Percentiles rank a stretch among this genome's conserved stretches.
phyloP scores from a whole-genome alignment of 2,113 vertebrate genomes.

The Glaucomys volans region DNA sequence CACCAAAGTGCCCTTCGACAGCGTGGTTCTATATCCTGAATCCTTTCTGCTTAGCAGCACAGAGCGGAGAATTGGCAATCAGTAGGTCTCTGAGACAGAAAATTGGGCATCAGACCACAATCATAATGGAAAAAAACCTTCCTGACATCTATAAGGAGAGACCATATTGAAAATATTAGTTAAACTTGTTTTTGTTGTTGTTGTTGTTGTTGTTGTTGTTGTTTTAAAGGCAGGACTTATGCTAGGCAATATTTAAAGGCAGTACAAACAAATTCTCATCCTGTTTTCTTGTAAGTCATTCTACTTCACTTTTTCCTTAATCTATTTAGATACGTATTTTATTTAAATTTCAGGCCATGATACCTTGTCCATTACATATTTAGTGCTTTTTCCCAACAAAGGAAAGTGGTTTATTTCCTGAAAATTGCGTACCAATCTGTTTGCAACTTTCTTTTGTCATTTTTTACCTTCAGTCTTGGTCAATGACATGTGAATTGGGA shows the following conservation, averaged over 20 bases:
- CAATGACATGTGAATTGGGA: not conserved
- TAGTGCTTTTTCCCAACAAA: not conserved
- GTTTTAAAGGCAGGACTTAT: not conserved
- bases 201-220: not conserved
- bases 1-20: not conserved
- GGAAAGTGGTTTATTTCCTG: not conserved
- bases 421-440: not conserved
- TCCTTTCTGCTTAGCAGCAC: not conserved
- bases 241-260: not conserved
- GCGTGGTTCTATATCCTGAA: not conserved
- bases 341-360: not conserved
- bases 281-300: not conserved
- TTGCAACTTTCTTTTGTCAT: not conserved
- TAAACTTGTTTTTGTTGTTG: not conserved
- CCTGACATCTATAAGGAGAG: not conserved
- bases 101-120: not conserved
- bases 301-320: not conserved
- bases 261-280: not conserved
- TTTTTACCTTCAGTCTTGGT: not conserved
- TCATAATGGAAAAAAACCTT: not conserved
- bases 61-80: not conserved
- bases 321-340: not conserved
- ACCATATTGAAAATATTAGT: not conserved
- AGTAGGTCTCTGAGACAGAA: not conserved
- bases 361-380: not conserved